Base-by-base conservation (phyloP, 2,888 invertebrate species). In the Smittia aterrima region DNA sequence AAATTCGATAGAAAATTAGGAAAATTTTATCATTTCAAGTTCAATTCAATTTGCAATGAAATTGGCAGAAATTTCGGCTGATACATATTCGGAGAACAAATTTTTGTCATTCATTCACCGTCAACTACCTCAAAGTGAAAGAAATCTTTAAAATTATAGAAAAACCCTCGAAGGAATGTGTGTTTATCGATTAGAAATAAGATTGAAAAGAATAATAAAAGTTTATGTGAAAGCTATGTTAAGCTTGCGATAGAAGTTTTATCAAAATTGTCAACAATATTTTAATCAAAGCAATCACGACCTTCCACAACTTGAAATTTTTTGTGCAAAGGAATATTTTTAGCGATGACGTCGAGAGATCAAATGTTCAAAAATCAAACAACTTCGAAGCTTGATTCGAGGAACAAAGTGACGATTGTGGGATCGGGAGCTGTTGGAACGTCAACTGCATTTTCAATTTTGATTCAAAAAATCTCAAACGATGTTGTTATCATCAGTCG, bases 401-500 rank as follows among this genome's bases (percentile, higher is more conserved):
- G n/a, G 11, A n/a, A 47, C 16, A 47, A 47, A 47, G 16, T 47
- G 2, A 47, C 47, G 16, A 47, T 47, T n/a, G 11, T 47, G 2
- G 47, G 47, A n/a, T 11, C 47, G 3, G 47, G 47, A n/a, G 2
- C 47, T 6, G 47, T n/a, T 2, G 47, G 47, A 47, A 47, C 47
- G 47, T n/a, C 47, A 11, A 47, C n/a, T 6, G 47, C 47, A 47
- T 47, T 47, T 11, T 11, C 16, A 11, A 47, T 47, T 47, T 47
- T 47, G 16, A 2, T 47, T 2, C 47, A 47, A n/a, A 11, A n/a
- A 7, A 83, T 88, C 66, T 85, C 85, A 72, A 83, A 83, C 75
- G 87, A 90, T 77, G 76, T 89, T 58, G 86, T 86, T 13, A 80
- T 89, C 32, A 85, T 89, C 6, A 89, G 90, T 80, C 85, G 86